Conservation (phyloP, 2,888 invertebrate species). For the Brenthis hecate region DNA sequence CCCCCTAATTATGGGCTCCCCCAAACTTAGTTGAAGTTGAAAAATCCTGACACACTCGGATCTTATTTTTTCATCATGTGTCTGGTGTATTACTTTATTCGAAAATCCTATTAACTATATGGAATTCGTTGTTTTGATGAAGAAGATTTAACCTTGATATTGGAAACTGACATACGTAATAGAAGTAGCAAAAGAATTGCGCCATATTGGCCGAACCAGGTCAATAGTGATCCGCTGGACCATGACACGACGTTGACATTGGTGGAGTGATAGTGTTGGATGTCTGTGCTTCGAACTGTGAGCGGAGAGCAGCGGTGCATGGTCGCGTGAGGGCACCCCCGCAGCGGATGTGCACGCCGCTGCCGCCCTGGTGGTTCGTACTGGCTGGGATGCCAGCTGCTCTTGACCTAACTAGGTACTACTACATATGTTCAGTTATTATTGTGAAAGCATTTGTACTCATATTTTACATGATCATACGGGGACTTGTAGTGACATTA, state of each 20-base stretch:
- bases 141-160: conserved; percentile 20
- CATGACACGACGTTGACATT: conserved; percentile 75
- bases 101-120: conserved; percentile 44
- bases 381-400: conserved; percentile 81
- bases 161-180: conserved; percentile 9
- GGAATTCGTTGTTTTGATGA: not conserved
- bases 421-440: conserved; percentile 7
- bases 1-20: conserved; percentile 81
- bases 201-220: conserved; percentile 67
- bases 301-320: conserved; percentile 43
- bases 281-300: conserved; percentile 54
- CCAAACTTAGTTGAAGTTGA: conserved; percentile 74
- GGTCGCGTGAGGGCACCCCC: conserved; percentile 52
- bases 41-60: conserved; percentile 64
- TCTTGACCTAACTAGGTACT: conserved; percentile 80
- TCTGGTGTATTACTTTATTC: conserved; percentile 33
- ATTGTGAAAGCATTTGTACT: not conserved
- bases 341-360: conserved; percentile 80
- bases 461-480: not conserved
- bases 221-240: conserved; percentile 64
- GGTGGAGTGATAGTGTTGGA: conserved; percentile 61
- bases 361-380: conserved; percentile 72
- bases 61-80: conserved; percentile 70
- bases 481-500: not conserved
- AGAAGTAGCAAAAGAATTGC: conserved; percentile 57